phyloP scores from a whole-genome alignment of 1,140 invertebrate genomes.

The Megalonaias nervosa region DNA sequence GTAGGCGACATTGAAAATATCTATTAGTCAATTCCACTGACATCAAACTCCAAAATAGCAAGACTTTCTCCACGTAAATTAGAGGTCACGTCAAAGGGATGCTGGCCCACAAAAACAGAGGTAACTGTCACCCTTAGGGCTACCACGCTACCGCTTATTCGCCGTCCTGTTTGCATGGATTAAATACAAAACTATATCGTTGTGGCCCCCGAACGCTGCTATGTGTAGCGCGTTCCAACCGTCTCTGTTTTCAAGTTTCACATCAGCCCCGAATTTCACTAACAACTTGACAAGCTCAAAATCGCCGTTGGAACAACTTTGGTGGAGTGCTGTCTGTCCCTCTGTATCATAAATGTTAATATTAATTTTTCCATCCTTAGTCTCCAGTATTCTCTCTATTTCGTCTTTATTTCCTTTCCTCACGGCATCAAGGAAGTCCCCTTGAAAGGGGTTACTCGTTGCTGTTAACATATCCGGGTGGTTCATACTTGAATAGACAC shows the following conservation, averaged over 20 bases:
- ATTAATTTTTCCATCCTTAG: constrained; percentile 69
- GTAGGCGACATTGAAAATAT: no score
- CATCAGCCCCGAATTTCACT: constrained; percentile 73
- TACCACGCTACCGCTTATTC: constrained; percentile 19
- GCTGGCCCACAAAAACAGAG: no score
- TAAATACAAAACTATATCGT: constrained; percentile 71
- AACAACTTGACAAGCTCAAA: constrained; percentile 74
- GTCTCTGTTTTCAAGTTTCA: constrained; percentile 72
- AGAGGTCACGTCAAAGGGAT: no score
- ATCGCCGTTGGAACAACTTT: constrained; percentile 73
- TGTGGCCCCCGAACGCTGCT: constrained; percentile 73
- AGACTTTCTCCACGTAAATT: no score
- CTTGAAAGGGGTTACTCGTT: constrained; percentile 56
- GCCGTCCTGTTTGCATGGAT: constrained; percentile 50
- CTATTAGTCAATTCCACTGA: no score
- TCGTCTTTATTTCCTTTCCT: constrained; percentile 68
- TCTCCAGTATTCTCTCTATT: constrained; percentile 67
- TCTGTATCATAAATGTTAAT: constrained; percentile 73
- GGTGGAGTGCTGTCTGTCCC: constrained; percentile 74
- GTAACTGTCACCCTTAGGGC: no score
- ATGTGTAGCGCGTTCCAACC: constrained; percentile 75
- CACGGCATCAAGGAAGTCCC: constrained; percentile 68
- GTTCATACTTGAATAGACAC: background rate
- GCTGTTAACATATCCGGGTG: constrained; percentile 16
- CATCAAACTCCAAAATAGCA: no score